Evolutionary conservation across 2,113 vertebrate genomes (phyloP).

Genomic region (Istiophorus platypterus): DNA sequence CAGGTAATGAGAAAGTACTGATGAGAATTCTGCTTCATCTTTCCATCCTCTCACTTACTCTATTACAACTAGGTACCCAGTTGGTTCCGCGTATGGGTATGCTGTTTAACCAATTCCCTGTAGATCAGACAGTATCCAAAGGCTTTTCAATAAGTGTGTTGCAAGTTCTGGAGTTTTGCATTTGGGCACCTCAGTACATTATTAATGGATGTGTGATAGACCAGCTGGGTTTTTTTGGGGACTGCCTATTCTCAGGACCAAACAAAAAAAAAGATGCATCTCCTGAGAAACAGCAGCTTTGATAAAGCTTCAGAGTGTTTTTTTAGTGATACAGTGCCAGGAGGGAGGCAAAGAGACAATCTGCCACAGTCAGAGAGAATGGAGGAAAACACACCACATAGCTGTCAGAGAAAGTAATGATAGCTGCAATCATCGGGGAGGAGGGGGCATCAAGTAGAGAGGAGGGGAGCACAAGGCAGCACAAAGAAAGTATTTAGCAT

Average conservation of each 20-base stretch:
- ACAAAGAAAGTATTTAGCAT: constrained; percentile 61
- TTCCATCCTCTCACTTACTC: constrained; percentile 19
- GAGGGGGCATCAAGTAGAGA: constrained; percentile 6
- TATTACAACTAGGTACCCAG: constrained; percentile 52
- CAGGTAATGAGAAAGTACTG: constrained; percentile 55
- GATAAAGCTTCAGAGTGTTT: constrained; percentile 62
- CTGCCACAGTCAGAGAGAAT: constrained; percentile 15
- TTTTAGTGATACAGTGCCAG: constrained; percentile 61
- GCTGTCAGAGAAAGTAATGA: constrained; percentile 65
- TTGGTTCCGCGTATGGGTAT: constrained; percentile 45
- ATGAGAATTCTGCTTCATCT: constrained; percentile 37
- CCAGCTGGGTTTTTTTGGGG: constrained; percentile 48
- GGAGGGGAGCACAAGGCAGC: constrained; percentile 14
- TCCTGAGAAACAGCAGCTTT: constrained; percentile 47
- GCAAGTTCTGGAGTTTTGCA: constrained; percentile 16
- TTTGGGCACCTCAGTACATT: constrained; percentile 41
- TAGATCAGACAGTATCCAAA: constrained; percentile 49
- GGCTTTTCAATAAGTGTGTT: constrained; percentile 47
- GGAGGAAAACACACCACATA: constrained; percentile 49
- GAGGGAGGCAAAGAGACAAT: constrained; percentile 38
- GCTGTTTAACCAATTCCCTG: constrained; percentile 40
- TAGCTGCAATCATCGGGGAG: constrained; percentile 31
- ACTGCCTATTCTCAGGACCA: constrained; percentile 50
- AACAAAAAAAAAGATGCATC: constrained; percentile 36
- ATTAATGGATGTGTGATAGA: constrained; percentile 56